Conservation (phyloP, 2,113 vertebrate genomes). For the Dasyornis broadbenti region DNA sequence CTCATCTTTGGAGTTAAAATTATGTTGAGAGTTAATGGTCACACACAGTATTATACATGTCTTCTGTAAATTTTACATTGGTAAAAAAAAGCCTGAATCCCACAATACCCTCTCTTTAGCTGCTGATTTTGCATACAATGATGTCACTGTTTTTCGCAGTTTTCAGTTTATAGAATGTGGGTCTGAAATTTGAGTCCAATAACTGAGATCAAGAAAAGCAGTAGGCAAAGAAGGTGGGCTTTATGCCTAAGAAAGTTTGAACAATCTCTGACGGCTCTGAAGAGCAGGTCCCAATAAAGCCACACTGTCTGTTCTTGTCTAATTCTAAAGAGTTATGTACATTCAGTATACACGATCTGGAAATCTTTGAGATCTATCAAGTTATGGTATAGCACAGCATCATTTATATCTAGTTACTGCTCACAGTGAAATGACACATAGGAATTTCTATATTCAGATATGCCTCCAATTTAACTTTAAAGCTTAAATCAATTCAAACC, state of each 20-base stretch:
- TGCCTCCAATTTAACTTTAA: conserved; percentile 41
- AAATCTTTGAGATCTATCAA: background rate
- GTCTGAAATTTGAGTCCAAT: background rate
- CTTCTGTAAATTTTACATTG: background rate
- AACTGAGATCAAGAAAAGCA: background rate
- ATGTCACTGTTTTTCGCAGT: background rate
- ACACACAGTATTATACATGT: accelerated
- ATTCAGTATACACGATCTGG: background rate
- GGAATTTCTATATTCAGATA: conserved; percentile 5
- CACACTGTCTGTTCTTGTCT: background rate
- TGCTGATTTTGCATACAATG: background rate
- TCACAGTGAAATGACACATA: background rate
- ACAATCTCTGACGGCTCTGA: background rate
- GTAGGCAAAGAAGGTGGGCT: background rate
- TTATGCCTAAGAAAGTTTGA: background rate
- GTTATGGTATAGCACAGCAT: background rate
- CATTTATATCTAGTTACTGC: background rate
- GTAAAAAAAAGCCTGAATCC: background rate
- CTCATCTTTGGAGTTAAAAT: background rate
- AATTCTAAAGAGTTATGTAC: background rate
- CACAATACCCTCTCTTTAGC: background rate
- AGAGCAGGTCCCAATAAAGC: background rate
- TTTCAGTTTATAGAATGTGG: background rate
- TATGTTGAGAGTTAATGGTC: background rate
- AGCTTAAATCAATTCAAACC: conserved; percentile 56